Evolutionary conservation across 2,113 vertebrate genomes (phyloP).

Genomic region (Sprattus sprattus): DNA sequence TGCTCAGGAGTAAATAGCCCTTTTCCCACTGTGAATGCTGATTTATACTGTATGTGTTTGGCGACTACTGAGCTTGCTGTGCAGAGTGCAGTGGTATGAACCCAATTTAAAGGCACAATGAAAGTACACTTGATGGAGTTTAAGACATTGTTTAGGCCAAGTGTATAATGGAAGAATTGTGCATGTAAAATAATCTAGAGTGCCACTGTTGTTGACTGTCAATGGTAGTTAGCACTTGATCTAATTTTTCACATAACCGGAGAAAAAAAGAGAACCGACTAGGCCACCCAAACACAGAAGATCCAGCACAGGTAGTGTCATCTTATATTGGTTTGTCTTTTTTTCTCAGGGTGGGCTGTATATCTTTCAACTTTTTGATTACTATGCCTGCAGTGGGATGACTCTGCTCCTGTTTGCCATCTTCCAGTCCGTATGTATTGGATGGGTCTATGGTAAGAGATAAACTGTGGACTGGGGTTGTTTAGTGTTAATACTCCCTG

Average conservation of each 20-base stretch:
- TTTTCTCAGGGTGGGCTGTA: slow-evolving; percentile 87
- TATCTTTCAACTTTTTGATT: slow-evolving; percentile 94
- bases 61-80: no score
- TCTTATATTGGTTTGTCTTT: neutral
- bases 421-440: slow-evolving; percentile 82
- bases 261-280: neutral
- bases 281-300: neutral
- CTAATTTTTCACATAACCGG: neutral
- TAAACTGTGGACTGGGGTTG: neutral
- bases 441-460: slow-evolving; percentile 93
- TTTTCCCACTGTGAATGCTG: no score
- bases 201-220: neutral
- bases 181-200: no score
- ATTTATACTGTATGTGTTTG: no score
- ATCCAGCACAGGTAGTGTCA: neutral
- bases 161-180: no score
- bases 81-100: no score
- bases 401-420: slow-evolving; percentile 87
- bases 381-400: slow-evolving; percentile 89
- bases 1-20: no score
- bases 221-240: neutral
- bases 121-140: no score
- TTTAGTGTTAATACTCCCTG: neutral
- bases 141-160: no score
- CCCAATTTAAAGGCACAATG: no score